These are phyloP conservation scores for Montipora capitata DNA, from an alignment of 92 coral and sea anemone genomes.

Conservation along the genomic window DNA sequence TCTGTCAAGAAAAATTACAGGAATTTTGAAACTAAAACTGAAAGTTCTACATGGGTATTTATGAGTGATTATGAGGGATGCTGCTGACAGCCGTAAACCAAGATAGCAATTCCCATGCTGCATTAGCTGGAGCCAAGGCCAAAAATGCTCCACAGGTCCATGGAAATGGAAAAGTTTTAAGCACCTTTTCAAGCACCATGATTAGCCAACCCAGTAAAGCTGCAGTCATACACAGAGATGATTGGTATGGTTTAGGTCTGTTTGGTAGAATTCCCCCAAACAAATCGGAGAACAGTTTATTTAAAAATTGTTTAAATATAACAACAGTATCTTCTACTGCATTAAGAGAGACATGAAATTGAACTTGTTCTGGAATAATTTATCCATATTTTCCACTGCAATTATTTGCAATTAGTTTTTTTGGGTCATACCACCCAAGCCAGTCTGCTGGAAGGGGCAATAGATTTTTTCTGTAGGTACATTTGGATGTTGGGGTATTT, in stretches of 20 bases:
- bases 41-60: too few species aligned
- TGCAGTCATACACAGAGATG: constrained; percentile 60
- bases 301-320: constrained; percentile 57
- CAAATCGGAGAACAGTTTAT: constrained; percentile 38
- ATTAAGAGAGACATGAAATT: constrained; percentile 54
- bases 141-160: too few species aligned
- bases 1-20: too few species aligned
- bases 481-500: constrained; percentile 37
- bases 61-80: too few species aligned
- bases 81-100: too few species aligned
- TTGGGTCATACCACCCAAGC: constrained; percentile 67
- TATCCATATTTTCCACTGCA: neutral
- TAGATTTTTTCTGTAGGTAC: constrained; percentile 44
- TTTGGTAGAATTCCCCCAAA: constrained; percentile 59
- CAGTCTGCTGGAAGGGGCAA: constrained; percentile 72
- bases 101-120: too few species aligned
- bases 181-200: too few species aligned
- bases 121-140: too few species aligned
- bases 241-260: constrained; percentile 52
- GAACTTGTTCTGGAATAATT: constrained; percentile 55
- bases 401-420: constrained; percentile 61
- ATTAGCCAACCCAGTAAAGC: constrained; percentile 71
- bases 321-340: constrained; percentile 40
- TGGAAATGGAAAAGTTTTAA: too few species aligned
- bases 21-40: too few species aligned